A percentile compares a stretch with the other conserved stretches of the same genome.
These are phyloP conservation scores for Entomobrya proxima DNA, from an alignment of 2,888 invertebrate species.

Conservation along the genomic window DNA sequence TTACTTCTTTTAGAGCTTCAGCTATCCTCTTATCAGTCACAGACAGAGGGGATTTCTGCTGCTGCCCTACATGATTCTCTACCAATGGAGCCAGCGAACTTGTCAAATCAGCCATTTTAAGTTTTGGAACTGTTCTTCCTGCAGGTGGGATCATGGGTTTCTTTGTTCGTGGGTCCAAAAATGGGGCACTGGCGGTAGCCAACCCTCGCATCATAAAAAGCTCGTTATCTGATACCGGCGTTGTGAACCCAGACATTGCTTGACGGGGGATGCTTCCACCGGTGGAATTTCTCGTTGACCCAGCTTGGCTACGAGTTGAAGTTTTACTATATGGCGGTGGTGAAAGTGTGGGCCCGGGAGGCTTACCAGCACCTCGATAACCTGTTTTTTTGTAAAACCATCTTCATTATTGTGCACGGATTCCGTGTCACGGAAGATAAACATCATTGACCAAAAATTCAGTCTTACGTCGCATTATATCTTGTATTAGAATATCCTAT, in stretches of 20 bases:
- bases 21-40: neutral
- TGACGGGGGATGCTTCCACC: neutral
- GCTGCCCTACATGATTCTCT: constrained; percentile 19
- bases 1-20: neutral
- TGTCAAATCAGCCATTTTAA: constrained; percentile 47
- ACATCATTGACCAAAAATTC: neutral
- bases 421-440: neutral
- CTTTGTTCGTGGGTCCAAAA: constrained; percentile 27
- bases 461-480: constrained; percentile 2
- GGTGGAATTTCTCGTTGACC: neutral
- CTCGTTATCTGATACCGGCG: constrained; percentile 6
- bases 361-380: constrained; percentile 43
- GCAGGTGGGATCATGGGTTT: constrained; percentile 37
- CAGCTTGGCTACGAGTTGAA: neutral
- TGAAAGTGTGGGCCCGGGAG: constrained; percentile 28
- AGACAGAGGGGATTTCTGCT: neutral
- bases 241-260: neutral
- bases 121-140: constrained; percentile 43
- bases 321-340: constrained; percentile 41
- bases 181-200: neutral
- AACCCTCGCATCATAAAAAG: neutral
- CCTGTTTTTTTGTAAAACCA: too few relatives aligned
- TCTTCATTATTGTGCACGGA: neutral
- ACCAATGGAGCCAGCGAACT: constrained; percentile 37
- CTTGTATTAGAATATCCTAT: neutral